A percentile compares a stretch with the other conserved stretches of the same genome.
Evolutionary conservation across 2,113 vertebrate genomes (phyloP).

Genomic region (Setophaga coronata): DNA sequence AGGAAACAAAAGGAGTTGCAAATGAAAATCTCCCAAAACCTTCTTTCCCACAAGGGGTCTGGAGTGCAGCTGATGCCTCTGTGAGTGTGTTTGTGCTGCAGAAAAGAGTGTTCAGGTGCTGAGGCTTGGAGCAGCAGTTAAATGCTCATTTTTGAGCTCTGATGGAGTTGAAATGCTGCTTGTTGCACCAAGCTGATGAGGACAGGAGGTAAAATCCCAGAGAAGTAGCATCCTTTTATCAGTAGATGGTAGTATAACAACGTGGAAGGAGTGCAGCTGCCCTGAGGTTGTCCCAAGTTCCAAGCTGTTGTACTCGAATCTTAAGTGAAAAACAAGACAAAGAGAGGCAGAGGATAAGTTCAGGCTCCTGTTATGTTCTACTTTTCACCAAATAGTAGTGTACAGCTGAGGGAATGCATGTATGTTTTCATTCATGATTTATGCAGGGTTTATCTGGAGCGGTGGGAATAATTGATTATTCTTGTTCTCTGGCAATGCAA

Average conservation of each 20-base stretch:
- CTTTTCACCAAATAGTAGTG: background rate
- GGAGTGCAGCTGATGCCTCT: conserved; percentile 12
- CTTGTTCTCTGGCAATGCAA: conserved; percentile 1
- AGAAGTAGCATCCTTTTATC: conserved; percentile 74
- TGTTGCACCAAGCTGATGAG: background rate
- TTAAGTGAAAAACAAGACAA: background rate
- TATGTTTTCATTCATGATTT: conserved; percentile 26
- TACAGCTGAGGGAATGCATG: background rate
- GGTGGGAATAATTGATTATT: conserved; percentile 51
- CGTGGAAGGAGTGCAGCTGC: conserved; percentile 16
- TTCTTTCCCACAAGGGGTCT: background rate
- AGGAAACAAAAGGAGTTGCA: conserved; percentile 22
- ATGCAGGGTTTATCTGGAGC: background rate
- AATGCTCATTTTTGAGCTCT: background rate
- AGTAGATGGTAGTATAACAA: conserved; percentile 81
- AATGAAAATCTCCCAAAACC: background rate
- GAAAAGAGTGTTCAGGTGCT: background rate
- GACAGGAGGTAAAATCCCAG: background rate
- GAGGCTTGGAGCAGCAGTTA: background rate
- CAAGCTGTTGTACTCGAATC: background rate
- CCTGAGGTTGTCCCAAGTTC: background rate
- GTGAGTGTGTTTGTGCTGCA: background rate
- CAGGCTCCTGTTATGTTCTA: background rate
- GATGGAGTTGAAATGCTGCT: conserved; percentile 1
- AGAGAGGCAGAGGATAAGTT: background rate